phyloP scores from a whole-genome alignment of 1,140 invertebrate species.

The Panonychus citri region DNA sequence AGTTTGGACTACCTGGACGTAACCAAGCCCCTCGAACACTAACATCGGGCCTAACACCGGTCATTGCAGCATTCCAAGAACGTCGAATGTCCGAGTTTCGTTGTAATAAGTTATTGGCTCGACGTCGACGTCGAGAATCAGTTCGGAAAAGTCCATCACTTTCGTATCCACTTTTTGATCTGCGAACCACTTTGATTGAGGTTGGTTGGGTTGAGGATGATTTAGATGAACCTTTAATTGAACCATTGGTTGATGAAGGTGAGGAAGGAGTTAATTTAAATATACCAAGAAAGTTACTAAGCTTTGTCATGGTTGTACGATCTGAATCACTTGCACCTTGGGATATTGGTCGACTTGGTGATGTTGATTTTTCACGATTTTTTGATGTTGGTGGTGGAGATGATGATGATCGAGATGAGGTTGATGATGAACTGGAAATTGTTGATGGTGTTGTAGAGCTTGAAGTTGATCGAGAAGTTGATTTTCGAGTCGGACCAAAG shows the following conservation, averaged over 20 bases:
- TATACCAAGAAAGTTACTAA: neutral
- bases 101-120: neutral
- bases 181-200: neutral
- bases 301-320: neutral
- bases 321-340: neutral
- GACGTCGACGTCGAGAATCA: neutral
- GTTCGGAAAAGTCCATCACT: neutral
- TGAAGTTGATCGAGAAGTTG: too few species aligned
- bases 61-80: neutral
- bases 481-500: neutral
- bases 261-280: neutral
- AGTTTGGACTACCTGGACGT: neutral
- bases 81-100: neutral
- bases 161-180: neutral
- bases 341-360: neutral
- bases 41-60: neutral
- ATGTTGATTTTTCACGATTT: too few species aligned
- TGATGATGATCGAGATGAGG: too few species aligned
- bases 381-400: too few species aligned
- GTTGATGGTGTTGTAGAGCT: too few species aligned
- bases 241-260: neutral
- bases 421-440: too few species aligned
- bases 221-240: neutral
- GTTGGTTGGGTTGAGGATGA: neutral
- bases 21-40: too few species aligned